Evolutionary conservation across 2,888 invertebrate genomes (phyloP).

Genomic region (Frankliniella fusca): DNA sequence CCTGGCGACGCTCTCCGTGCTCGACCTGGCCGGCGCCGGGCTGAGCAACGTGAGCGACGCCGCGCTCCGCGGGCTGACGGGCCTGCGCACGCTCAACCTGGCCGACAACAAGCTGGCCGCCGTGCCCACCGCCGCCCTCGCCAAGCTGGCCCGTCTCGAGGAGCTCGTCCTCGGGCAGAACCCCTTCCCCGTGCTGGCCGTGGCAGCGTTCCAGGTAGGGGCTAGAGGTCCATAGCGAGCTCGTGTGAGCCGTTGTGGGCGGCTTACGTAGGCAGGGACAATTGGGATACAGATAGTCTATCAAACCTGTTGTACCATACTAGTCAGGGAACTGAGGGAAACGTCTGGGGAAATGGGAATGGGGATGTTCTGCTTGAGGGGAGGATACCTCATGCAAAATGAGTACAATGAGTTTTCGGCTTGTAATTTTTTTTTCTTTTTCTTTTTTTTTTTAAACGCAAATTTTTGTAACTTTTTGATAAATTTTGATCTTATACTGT

Average conservation of each 20-base stretch:
- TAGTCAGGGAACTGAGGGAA: too few species aligned
- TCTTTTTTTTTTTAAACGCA: too few species aligned
- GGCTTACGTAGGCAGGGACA: too few species aligned
- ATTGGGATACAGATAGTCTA: too few species aligned
- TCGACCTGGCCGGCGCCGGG: slow-evolving; percentile 77
- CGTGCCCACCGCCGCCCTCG: slow-evolving; percentile 72
- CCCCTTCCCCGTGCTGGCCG: slow-evolving; percentile 64
- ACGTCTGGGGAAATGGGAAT: too few species aligned
- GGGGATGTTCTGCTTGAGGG: too few species aligned
- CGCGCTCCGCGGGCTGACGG: slow-evolving; percentile 70
- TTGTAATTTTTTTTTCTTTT: too few species aligned
- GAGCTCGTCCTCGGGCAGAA: slow-evolving; percentile 80
- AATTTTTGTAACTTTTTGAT: background rate
- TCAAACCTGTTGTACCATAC: too few species aligned
- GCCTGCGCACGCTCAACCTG: slow-evolving; percentile 70
- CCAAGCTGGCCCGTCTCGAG: slow-evolving; percentile 67
- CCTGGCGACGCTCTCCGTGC: slow-evolving; percentile 65
- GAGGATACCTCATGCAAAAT: too few species aligned
- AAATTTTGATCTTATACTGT: too few species aligned
- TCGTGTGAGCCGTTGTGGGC: too few species aligned
- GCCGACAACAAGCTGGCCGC: slow-evolving; percentile 72
- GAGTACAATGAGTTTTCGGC: too few species aligned
- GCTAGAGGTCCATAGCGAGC: background rate
- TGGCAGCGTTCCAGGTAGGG: slow-evolving; percentile 59
- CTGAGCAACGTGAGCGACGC: slow-evolving; percentile 71